phyloP scores from a whole-genome alignment of 2,888 invertebrate genomes.

The Laspeyria flexula region DNA sequence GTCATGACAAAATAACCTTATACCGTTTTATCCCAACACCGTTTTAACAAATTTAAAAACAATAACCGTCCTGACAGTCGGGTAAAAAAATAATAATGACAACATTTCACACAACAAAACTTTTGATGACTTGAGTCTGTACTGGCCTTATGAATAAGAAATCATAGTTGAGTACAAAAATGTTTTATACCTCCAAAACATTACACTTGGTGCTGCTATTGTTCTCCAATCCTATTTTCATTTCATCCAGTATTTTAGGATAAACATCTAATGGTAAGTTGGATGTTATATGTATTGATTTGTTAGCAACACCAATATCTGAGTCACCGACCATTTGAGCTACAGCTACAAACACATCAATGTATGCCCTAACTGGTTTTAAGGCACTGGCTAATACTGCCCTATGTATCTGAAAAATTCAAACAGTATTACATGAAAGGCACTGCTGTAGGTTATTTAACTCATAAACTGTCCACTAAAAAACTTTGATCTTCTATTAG shows the following conservation, averaged over 20 bases:
- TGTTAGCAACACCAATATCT: slow-evolving; percentile 86
- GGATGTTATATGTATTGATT: slow-evolving; percentile 85
- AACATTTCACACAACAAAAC: too few species aligned
- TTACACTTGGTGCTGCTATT: slow-evolving; percentile 88
- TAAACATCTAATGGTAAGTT: slow-evolving; percentile 82
- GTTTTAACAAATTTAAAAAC: too few species aligned
- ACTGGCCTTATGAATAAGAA: too few species aligned
- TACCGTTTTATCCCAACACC: too few species aligned
- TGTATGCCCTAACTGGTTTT: slow-evolving; percentile 75
- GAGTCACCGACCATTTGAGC: slow-evolving; percentile 86
- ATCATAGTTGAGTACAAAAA: too few species aligned
- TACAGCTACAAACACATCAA: slow-evolving; percentile 84
- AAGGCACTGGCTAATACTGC: slow-evolving; percentile 57
- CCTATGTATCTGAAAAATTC: slow-evolving; percentile 65
- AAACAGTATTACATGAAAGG: background rate
- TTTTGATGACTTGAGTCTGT: too few species aligned
- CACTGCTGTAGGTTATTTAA: too few species aligned
- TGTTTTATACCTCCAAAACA: slow-evolving; percentile 90
- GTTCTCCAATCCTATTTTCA: slow-evolving; percentile 84
- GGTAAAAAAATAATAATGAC: too few species aligned
- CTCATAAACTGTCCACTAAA: too few species aligned
- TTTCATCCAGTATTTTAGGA: slow-evolving; percentile 82
- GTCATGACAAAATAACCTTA: too few species aligned
- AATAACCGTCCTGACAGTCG: too few species aligned
- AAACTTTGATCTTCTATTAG: too few species aligned